Evolutionary conservation across 2,797 vertebrate genomes (phyloP), one percentile per base, ranked within the genome.

Genomic region (Gastrophryne carolinensis): DNA sequence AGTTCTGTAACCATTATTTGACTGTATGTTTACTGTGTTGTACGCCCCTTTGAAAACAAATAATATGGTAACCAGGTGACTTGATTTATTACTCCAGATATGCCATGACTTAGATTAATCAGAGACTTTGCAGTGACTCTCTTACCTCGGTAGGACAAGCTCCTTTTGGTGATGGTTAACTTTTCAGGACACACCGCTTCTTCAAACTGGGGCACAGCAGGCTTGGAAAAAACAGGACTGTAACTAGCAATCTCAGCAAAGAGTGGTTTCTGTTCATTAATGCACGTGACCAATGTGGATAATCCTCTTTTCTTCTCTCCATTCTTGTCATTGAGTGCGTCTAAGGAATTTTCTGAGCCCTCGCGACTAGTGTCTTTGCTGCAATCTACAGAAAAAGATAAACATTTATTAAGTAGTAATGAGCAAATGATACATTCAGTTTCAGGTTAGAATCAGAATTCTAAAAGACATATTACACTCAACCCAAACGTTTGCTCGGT

Each of bases 251-350:
- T 86, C 30, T 91, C 91, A 12, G 94, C 90, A 74, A 94, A 94
- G 78, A 96, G 80, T 1, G 94, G 93, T 80, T 94, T 95, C 81
- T 93, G 91, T 79, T 96, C 93, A 69, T 95, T 94, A 68, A 87
- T 91, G 52, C 92, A 94, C 57, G 89, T 91, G 68, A 88, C 87
- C 66, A 87, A 87, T 37, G 90, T 92, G 7, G 90, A 90, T 0
- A 90, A 92, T 9, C 82, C 84, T 49, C 89, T 93, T 73, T 88
- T 90, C 83, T 84, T 92, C 73, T 94, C 94, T 1, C 89, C 89
- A 75, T 89, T 91, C 84, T 91, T 94, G 84, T 91, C 95, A 61
- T 90, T 89, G 78, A 89, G 88, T 63, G 84, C 89, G 72, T 92
- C 91, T 13, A 82, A 82, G 49, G 88, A 88, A 19, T 85, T 83